Base-by-base conservation (phyloP, 2,113 vertebrate genomes). In the Chaetodon trifascialis region DNA sequence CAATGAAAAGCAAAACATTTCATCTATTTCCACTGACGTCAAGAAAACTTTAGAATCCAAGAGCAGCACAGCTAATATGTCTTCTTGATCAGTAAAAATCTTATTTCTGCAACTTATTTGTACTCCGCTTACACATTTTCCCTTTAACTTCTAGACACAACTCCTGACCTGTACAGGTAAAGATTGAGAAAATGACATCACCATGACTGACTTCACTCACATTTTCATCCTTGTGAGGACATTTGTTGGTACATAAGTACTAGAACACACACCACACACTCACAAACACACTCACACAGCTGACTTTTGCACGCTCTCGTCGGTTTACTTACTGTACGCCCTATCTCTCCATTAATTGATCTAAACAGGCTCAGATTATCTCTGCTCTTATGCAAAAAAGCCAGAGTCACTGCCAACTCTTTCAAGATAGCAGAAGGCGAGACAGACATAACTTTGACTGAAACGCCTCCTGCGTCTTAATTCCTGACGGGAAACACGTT, bases 321-420 rank as follows among this genome's bases (percentile, higher is more conserved):
- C 76, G 72, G 30, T 85, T 77, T 73, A 30, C 84, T 76, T 51
- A 76, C 86, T 74, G 69, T 72, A 79, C 82, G 70, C 51, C 46
- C 44, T 83, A 89, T 88, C 87, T 89, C 59, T 66, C 23, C 82
- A 70, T 87, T 90, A 89, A 93, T 88, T 90, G 82, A 93, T 93
- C 89, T 36, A 79, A 86, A 89, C 73, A 76, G 72, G 52, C 86
- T 78, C 58, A 0, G 80, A 91, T 92, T 91, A 93, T 89, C 88
- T 89, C 36, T 11, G 76, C 79, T 71, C 46, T 80, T 84, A 83
- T 88, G 85, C 84, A 90, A 88, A 90, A 77, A 83, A 79, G 63
- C 64, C 79, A 4, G 55, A 87, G 89, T 87, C 88, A 67, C 84
- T 74, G 84, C 64, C 73, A 71, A 80, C 67, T 73, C 77, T 89